A percentile compares a stretch with the other conserved stretches of the same genome.
phyloP scores from a whole-genome alignment of 1,140 invertebrate species.

The Gerris buenoi region DNA sequence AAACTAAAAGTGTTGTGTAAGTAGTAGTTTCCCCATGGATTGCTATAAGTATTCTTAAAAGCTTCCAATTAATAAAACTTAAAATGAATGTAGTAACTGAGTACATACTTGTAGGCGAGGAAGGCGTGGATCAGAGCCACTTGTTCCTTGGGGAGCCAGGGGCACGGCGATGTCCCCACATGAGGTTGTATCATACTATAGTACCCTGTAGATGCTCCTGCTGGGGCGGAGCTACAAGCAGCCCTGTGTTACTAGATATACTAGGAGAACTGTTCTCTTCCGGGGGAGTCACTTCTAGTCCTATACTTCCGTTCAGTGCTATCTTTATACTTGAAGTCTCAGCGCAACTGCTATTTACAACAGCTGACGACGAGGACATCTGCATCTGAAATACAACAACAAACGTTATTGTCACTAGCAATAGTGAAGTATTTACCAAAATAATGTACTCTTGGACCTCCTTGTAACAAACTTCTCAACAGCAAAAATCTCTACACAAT shows the following conservation, averaged over 20 bases:
- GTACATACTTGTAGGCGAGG: not conserved
- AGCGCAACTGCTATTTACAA: too few relatives aligned
- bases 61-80: not conserved
- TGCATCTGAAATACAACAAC: conserved; percentile 12
- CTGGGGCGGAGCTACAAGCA: conserved; percentile 38
- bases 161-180: conserved; percentile 69
- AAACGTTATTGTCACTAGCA: not conserved
- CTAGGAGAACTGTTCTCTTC: conserved; percentile 44
- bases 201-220: conserved; percentile 68
- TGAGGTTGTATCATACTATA: conserved; percentile 82
- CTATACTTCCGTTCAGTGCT: conserved; percentile 68
- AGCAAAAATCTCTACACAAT: too few relatives aligned
- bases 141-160: conserved; percentile 49
- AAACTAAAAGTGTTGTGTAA: too few relatives aligned
- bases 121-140: conserved; percentile 37
- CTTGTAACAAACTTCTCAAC: too few relatives aligned
- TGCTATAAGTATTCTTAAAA: not conserved
- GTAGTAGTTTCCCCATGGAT: too few relatives aligned
- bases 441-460: too few relatives aligned
- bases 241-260: conserved; percentile 37
- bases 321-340: conserved; percentile 56
- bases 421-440: too few relatives aligned
- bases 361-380: conserved; percentile 16
- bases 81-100: not conserved
- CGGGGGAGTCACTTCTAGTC: conserved; percentile 66